Evolutionary conservation across 2,113 vertebrate species (phyloP).

Genomic region (Macaca nemestrina): DNA sequence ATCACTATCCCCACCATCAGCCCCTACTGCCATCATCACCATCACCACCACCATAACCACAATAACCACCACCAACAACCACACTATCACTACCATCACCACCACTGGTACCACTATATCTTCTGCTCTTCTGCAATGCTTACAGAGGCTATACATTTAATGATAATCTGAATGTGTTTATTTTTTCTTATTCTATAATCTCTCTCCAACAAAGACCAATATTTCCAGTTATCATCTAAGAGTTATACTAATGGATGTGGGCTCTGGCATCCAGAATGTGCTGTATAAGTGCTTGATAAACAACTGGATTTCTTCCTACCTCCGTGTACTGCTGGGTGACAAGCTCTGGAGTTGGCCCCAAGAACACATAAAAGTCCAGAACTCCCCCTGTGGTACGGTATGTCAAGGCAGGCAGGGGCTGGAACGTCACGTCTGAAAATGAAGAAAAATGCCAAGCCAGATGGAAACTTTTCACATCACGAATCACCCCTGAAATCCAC

Average conservation of each 20-base stretch:
- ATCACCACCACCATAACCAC: too few species aligned
- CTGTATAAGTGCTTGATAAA: background rate
- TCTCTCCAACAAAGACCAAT: background rate
- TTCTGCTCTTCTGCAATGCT: background rate
- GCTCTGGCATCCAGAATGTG: background rate
- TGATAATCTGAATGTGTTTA: background rate
- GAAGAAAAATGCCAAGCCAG: background rate
- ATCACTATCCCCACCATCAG: background rate
- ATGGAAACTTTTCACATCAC: background rate
- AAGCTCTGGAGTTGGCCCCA: conserved; percentile 93
- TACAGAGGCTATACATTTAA: background rate
- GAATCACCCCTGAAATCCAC: background rate
- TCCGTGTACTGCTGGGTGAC: conserved; percentile 93
- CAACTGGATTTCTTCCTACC: conserved; percentile 78
- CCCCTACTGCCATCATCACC: rapidly evolving
- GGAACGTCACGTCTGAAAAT: conserved; percentile 91
- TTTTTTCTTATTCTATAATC: background rate
- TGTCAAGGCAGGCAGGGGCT: conserved; percentile 91
- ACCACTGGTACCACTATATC: background rate
- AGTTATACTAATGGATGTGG: background rate
- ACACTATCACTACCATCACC: background rate
- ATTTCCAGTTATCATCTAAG: background rate
- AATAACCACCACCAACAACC: rapidly evolving
- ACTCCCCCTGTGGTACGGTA: conserved; percentile 94
- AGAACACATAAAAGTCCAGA: conserved; percentile 94